Base-by-base conservation (phyloP, 1,140 invertebrate genomes). In the Ectropis grisescens region DNA sequence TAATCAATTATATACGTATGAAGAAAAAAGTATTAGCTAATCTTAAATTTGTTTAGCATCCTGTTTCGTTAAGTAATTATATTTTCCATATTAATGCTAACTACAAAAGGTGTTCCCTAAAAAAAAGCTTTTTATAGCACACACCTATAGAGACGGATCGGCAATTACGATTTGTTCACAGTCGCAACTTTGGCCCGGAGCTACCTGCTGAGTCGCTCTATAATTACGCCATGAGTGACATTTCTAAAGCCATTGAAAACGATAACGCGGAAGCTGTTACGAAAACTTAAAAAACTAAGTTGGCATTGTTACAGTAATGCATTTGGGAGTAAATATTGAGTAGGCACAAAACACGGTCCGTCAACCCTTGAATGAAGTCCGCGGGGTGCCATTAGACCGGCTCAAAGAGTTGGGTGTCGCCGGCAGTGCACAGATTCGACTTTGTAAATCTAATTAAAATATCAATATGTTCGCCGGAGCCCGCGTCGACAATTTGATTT, bases 361-460 rank as follows among this genome's bases (percentile, higher is more conserved):
- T 47, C 68, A 79, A 79, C 76, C 76, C 72, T 81, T 81, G 57
- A 74, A 64, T 67, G 57, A 45, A 52, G 64, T 67, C 74, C 67
- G 49, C 71, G 60, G 76, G 76, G 76, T 74, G 71, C 74, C 76
- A 81, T 81, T 81, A 81, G 65, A 56, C 45, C 58, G 53, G 58
- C 58, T 69, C 67, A 79, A 76, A 81, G 76, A 81, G 72, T 75
- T 78, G 72, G 72, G 69, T 69, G 72, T 66, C 38, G 58, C 68
- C 69, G 48, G 40, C 57, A 53, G 61, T 56, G 59, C 62, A 44
- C n/a, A 58, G 59, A 54, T 38, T 40, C 61, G 69, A 76, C 71
- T 76, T 76, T 75, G 71, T 79, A 75, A 79, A 81, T 81, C 76
- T 81, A 81, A 81, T 81, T 81, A 79, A 79, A 81, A 81, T 81